phyloP scores from a whole-genome alignment of 2,888 invertebrate genomes.

The Hybos culiciformis region DNA sequence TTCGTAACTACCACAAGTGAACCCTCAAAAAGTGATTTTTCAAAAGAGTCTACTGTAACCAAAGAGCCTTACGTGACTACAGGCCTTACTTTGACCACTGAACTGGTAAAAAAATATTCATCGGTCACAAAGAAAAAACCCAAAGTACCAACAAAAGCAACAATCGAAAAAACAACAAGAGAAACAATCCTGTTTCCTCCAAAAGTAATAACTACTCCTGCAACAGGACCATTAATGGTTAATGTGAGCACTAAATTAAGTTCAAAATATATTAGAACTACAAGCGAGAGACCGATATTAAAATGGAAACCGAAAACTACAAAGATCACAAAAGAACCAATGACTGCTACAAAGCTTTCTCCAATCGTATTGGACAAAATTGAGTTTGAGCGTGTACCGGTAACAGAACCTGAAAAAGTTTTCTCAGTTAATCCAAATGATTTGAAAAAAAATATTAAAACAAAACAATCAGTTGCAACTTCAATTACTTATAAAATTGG shows the following conservation, averaged over 20 bases:
- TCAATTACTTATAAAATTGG: conserved; percentile 42
- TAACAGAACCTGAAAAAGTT: conserved; percentile 12
- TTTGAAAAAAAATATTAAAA: conserved; percentile 17
- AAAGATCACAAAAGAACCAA: conserved; percentile 1
- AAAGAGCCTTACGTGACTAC: too few relatives aligned
- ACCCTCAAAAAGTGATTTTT: neutral
- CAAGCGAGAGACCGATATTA: conserved; percentile 25
- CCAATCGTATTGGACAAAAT: conserved; percentile 10
- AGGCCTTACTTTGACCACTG: too few relatives aligned
- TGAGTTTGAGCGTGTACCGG: conserved; percentile 13
- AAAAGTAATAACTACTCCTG: neutral
- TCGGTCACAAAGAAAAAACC: neutral
- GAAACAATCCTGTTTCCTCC: too few relatives aligned
- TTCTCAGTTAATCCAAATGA: conserved; percentile 14
- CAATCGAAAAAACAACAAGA: neutral
- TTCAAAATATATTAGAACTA: conserved; percentile 12
- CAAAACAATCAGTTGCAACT: conserved; percentile 39
- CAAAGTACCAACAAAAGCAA: conserved; percentile 1
- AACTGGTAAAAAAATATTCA: too few relatives aligned
- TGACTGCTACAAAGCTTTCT: conserved; percentile 11
- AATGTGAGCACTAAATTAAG: neutral
- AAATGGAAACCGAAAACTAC: conserved; percentile 30
- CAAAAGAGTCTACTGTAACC: too few relatives aligned
- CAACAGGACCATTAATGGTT: neutral
- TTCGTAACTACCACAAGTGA: conserved; percentile 6